A percentile compares a stretch with the other conserved stretches of the same genome.
These are phyloP conservation scores for Drosophila ustulata DNA, from an alignment of 2,888 invertebrate genomes.

Conservation along the genomic window DNA sequence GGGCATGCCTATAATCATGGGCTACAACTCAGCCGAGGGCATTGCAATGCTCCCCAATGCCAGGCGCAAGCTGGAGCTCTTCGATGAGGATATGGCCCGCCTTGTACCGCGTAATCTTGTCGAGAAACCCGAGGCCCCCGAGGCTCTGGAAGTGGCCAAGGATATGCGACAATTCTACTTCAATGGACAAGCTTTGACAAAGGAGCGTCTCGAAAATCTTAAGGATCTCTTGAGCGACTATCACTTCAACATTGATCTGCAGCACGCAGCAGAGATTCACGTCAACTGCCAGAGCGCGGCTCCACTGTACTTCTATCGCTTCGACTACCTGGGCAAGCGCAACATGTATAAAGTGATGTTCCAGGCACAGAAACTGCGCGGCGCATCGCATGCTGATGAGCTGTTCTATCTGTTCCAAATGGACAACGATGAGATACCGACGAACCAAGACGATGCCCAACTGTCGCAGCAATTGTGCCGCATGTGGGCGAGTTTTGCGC, in stretches of 20 bases:
- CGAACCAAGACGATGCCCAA: constrained; percentile 61
- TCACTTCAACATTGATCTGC: constrained; percentile 79
- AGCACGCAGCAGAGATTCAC: constrained; percentile 76
- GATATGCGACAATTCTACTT: constrained; percentile 85
- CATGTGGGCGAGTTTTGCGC: constrained; percentile 89
- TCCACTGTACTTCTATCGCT: constrained; percentile 87
- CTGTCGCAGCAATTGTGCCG: constrained; percentile 86
- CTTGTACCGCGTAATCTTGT: constrained; percentile 81
- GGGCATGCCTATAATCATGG: constrained; percentile 86
- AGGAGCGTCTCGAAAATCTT: constrained; percentile 84
- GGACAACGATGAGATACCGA: constrained; percentile 46
- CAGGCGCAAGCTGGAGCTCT: constrained; percentile 67
- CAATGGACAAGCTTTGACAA: constrained; percentile 81
- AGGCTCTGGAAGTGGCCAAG: constrained; percentile 58
- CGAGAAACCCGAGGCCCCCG: constrained; percentile 52
- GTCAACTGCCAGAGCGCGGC: constrained; percentile 71
- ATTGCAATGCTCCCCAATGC: constrained; percentile 81
- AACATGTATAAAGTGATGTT: constrained; percentile 86
- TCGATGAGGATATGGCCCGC: constrained; percentile 76
- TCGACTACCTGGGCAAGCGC: constrained; percentile 86
- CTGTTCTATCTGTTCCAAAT: constrained; percentile 87
- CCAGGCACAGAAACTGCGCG: constrained; percentile 85
- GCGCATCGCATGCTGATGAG: constrained; percentile 88
- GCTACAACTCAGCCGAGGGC: constrained; percentile 87
- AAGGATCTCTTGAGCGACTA: constrained; percentile 86